Evolutionary conservation across 2,797 vertebrate genomes (phyloP).

Genomic region (Acridotheres tristis): DNA sequence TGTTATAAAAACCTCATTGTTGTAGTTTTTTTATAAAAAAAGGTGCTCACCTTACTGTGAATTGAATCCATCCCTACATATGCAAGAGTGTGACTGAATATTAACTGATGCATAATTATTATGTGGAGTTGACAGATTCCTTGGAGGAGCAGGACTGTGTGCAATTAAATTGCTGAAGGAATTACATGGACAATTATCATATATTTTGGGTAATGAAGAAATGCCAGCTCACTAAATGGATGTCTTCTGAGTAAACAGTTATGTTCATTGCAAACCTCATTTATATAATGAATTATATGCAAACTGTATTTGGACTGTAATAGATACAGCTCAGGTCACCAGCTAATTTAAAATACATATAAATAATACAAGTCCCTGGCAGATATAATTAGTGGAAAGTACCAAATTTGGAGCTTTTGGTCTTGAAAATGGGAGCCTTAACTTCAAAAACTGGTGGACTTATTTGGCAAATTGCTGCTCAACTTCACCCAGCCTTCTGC

Average conservation of each 20-base stretch:
- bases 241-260: constrained; percentile 66
- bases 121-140: constrained; percentile 39
- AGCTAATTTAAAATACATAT: constrained; percentile 30
- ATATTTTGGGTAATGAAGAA: constrained; percentile 71
- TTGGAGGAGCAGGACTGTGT: constrained; percentile 1
- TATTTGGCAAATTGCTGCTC: not conserved
- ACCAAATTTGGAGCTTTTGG: not conserved
- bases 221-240: constrained; percentile 63
- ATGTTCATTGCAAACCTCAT: constrained; percentile 47
- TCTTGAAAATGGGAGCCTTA: not conserved
- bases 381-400: not conserved
- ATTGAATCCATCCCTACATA: not conserved
- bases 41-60: not conserved
- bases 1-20: not conserved
- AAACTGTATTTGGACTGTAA: constrained; percentile 44
- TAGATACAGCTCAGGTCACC: constrained; percentile 8
- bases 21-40: not conserved
- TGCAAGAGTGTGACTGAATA: not conserved
- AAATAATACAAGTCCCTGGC: not conserved
- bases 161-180: constrained; percentile 69
- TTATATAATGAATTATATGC: constrained; percentile 52
- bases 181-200: constrained; percentile 62
- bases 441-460: not conserved
- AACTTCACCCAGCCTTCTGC: not conserved
- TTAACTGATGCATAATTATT: constrained; percentile 44